Evolutionary conservation across 2,113 vertebrate genomes (phyloP).

Genomic region (Crotalus helleri): DNA sequence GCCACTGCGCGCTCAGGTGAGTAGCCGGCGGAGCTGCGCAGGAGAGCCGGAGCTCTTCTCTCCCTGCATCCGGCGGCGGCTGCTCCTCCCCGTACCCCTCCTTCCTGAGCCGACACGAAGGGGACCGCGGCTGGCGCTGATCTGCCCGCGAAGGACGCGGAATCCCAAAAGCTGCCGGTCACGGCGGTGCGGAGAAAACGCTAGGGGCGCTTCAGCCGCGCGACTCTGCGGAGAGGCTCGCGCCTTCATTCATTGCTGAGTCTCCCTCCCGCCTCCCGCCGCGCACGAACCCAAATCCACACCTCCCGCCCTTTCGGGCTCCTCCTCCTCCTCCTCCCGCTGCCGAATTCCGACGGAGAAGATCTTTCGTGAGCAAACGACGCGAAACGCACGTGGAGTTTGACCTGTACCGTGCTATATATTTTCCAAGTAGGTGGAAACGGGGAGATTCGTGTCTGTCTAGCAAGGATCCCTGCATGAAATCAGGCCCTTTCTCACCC

Average conservation of each 20-base stretch:
- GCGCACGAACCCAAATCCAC: neutral
- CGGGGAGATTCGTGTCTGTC: neutral
- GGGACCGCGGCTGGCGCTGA: neutral
- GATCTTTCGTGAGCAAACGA: neutral
- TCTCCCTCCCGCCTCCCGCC: neutral
- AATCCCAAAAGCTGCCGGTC: neutral
- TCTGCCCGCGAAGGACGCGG: neutral
- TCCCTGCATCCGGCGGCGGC: constrained; percentile 43
- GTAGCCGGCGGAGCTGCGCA: constrained; percentile 39
- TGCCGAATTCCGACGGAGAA: neutral
- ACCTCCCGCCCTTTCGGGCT: neutral
- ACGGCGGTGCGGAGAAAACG: neutral
- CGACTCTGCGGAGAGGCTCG: neutral
- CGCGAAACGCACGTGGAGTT: neutral
- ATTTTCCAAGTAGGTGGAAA: neutral
- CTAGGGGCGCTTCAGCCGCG: constrained; percentile 4
- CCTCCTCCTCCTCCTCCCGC: neutral
- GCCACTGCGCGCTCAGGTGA: constrained; percentile 51
- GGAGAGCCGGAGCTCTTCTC: constrained; percentile 33
- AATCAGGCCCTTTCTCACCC: neutral
- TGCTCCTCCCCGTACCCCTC: constrained; percentile 18
- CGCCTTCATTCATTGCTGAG: neutral
- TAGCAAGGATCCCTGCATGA: neutral
- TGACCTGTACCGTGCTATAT: neutral
- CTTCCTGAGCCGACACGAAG: neutral